Evolutionary conservation across 2,888 invertebrate species (phyloP).

Genomic region (Lithophane semibrunnea): DNA sequence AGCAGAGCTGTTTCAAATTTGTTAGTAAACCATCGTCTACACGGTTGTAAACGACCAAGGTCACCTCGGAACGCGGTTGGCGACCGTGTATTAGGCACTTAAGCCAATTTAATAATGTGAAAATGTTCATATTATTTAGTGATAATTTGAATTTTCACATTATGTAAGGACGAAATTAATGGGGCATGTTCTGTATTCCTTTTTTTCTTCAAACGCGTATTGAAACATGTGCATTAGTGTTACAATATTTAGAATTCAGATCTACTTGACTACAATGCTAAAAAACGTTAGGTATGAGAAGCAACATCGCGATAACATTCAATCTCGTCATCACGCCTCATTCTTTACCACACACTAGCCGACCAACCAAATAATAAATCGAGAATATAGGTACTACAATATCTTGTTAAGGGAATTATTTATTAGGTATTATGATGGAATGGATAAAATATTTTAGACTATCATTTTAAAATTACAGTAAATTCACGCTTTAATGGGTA

Average conservation of each 20-base stretch:
- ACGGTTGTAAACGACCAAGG: no score
- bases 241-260: slow-evolving; percentile 33
- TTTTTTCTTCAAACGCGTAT: not conserved
- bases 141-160: not conserved
- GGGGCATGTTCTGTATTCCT: slow-evolving; percentile 1
- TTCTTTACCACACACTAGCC: slow-evolving; percentile 48
- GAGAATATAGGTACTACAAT: slow-evolving; percentile 20
- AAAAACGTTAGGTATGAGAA: slow-evolving; percentile 63
- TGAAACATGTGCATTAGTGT: not conserved
- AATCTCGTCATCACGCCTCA: slow-evolving; percentile 45
- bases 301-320: slow-evolving; percentile 66
- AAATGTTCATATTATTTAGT: no score
- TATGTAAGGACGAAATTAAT: not conserved
- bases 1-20: no score
- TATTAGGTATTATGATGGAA: not conserved
- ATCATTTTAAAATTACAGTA: not conserved
- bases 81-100: not conserved
- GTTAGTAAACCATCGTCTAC: no score
- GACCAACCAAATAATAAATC: slow-evolving; percentile 50
- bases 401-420: not conserved
- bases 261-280: slow-evolving; percentile 64
- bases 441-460: not conserved
- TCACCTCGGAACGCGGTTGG: no score
- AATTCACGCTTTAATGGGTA: not conserved
- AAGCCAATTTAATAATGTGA: not conserved